Conservation (phyloP, 2,888 invertebrate genomes). For the Penaeus monodon region DNA sequence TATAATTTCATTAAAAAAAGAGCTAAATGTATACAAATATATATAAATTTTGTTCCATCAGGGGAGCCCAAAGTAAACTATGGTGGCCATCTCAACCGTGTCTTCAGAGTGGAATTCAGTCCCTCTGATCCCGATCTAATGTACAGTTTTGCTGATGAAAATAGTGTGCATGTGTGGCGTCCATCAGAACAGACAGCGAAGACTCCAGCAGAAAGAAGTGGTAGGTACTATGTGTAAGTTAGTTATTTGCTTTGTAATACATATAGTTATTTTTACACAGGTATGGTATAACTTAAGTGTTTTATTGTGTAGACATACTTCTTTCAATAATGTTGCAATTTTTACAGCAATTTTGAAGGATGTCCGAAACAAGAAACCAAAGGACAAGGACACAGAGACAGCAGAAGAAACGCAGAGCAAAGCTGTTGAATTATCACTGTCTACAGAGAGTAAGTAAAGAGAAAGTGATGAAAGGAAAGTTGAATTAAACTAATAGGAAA, state of each 20-base stretch:
- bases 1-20: too few relatives aligned
- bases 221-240: background rate
- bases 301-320: background rate
- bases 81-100: slow-evolving; percentile 52
- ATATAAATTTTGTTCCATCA: background rate
- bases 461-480: background rate
- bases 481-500: too few relatives aligned
- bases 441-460: background rate
- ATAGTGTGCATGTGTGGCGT: slow-evolving; percentile 56
- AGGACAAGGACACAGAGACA: slow-evolving; percentile 2
- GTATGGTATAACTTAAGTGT: too few relatives aligned
- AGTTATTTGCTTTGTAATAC: too few relatives aligned
- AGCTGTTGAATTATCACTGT: background rate
- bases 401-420: background rate
- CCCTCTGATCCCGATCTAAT: slow-evolving; percentile 56
- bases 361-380: slow-evolving; percentile 5
- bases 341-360: slow-evolving; percentile 35
- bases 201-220: slow-evolving; percentile 42
- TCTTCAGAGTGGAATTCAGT: slow-evolving; percentile 62
- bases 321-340: background rate
- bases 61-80: slow-evolving; percentile 59
- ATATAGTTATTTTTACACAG: too few relatives aligned
- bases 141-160: slow-evolving; percentile 62
- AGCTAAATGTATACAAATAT: background rate
- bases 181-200: slow-evolving; percentile 40